These are phyloP conservation scores for Proctacanthus coquilletti DNA, from an alignment of 1,140 invertebrate species.

Conservation along the genomic window DNA sequence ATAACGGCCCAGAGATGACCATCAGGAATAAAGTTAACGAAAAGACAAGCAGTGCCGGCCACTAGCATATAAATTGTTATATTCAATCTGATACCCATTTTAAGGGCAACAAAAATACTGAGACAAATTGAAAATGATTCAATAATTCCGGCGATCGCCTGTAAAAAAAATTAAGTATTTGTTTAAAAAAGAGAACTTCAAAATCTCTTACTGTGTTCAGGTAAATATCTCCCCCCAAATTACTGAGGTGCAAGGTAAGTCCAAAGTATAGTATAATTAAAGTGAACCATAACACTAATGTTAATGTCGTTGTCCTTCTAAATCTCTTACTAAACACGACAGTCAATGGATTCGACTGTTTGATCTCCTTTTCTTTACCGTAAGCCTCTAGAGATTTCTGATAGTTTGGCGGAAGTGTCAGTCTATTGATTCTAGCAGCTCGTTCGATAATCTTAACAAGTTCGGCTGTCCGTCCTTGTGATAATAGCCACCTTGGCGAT, in stretches of 20 bases:
- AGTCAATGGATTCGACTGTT: constrained; percentile 30
- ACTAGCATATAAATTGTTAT: constrained; percentile 44
- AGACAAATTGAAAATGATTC: constrained; percentile 51
- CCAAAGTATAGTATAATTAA: constrained; percentile 58
- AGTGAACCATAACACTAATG: constrained; percentile 50
- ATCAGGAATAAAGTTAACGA: constrained; percentile 35
- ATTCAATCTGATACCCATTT: constrained; percentile 45
- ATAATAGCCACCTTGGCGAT: constrained; percentile 71
- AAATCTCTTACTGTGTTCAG: constrained; percentile 32
- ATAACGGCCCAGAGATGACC: constrained; percentile 35
- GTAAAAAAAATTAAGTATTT: constrained; percentile 1
- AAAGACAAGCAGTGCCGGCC: constrained; percentile 44
- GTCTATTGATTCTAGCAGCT: constrained; percentile 47
- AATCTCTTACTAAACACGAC: constrained; percentile 44
- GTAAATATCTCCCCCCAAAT: constrained; percentile 48
- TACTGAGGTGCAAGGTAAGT: constrained; percentile 49
- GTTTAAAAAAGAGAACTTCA: not conserved
- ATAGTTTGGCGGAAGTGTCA: constrained; percentile 38
- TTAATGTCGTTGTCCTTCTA: constrained; percentile 42
- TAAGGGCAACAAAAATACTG: constrained; percentile 49
- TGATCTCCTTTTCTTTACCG: constrained; percentile 6
- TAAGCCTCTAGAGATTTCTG: constrained; percentile 39
- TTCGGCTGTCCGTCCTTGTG: constrained; percentile 52
- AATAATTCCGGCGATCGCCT: constrained; percentile 42
- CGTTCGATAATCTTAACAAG: constrained; percentile 46